A percentile compares a stretch with the other conserved stretches of the same genome.
These are phyloP conservation scores for Chauna torquata DNA, from an alignment of 2,113 vertebrate species.

Conservation along the genomic window DNA sequence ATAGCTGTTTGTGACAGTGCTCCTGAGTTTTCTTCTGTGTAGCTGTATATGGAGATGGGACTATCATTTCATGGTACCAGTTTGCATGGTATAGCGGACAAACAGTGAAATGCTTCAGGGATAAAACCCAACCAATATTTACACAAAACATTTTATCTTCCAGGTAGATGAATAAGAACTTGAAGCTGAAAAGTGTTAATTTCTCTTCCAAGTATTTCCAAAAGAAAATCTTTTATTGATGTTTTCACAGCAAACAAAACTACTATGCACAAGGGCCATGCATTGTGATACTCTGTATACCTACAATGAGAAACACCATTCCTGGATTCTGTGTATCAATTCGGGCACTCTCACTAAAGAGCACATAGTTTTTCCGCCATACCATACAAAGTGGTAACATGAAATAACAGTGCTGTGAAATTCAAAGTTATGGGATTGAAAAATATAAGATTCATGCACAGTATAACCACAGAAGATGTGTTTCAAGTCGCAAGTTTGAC, in stretches of 20 bases:
- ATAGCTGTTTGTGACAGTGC: neutral
- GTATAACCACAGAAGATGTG: neutral
- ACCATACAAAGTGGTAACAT: too few relatives aligned
- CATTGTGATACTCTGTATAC: neutral
- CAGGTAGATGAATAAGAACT: neutral
- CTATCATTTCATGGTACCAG: too few relatives aligned
- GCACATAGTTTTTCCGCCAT: neutral
- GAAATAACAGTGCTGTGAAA: neutral
- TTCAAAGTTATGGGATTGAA: neutral
- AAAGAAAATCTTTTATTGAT: neutral
- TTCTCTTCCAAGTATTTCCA: neutral
- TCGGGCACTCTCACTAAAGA: neutral
- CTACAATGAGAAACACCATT: neutral
- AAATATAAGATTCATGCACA: neutral
- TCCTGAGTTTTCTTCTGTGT: neutral
- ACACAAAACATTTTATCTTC: neutral
- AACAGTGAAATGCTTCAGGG: neutral
- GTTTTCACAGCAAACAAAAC: neutral
- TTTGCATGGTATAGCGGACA: too few relatives aligned
- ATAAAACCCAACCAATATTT: neutral
- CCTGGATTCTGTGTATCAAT: neutral
- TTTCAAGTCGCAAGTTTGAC: neutral
- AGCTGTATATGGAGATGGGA: neutral
- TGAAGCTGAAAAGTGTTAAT: neutral
- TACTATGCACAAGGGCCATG: neutral